phyloP scores from a whole-genome alignment of 1,140 invertebrate genomes.

The Aphaenogaster rudis region DNA sequence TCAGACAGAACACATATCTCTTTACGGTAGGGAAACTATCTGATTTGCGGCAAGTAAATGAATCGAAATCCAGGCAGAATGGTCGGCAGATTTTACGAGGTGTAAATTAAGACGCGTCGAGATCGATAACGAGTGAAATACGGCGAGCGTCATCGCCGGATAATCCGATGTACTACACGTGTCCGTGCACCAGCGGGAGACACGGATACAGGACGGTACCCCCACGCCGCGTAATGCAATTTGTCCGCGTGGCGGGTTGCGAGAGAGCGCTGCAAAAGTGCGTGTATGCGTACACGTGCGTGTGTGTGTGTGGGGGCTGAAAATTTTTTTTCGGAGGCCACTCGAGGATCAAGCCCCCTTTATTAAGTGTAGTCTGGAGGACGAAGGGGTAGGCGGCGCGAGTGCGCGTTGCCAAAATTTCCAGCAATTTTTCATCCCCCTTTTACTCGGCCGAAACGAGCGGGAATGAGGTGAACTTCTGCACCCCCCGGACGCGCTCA shows the following conservation, averaged over 20 bases:
- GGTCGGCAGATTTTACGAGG: slow-evolving; percentile 72
- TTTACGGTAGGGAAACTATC: neutral
- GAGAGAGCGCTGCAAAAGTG: slow-evolving; percentile 37
- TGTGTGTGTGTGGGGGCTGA: neutral
- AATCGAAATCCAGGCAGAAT: slow-evolving; percentile 68
- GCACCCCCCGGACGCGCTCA: slow-evolving; percentile 1
- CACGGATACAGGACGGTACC: slow-evolving; percentile 38
- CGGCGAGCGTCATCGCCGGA: slow-evolving; percentile 48
- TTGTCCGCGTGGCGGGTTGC: slow-evolving; percentile 60
- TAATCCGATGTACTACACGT: slow-evolving; percentile 66
- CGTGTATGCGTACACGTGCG: neutral
- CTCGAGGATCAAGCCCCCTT: slow-evolving; percentile 66
- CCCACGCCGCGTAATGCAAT: slow-evolving; percentile 67
- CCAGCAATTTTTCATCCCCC: slow-evolving; percentile 79
- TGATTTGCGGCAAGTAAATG: neutral
- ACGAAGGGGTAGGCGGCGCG: slow-evolving; percentile 29
- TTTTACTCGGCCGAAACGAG: slow-evolving; percentile 60
- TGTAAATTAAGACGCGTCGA: slow-evolving; percentile 65
- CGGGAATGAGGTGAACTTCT: slow-evolving; percentile 67
- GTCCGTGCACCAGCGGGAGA: slow-evolving; percentile 28
- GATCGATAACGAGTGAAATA: slow-evolving; percentile 73
- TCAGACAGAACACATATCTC: neutral
- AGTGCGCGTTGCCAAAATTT: slow-evolving; percentile 74
- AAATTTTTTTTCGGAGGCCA: slow-evolving; percentile 70
- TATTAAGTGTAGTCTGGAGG: slow-evolving; percentile 71